phyloP scores from a whole-genome alignment of 2,113 vertebrate genomes.

The Prinia subflava region DNA sequence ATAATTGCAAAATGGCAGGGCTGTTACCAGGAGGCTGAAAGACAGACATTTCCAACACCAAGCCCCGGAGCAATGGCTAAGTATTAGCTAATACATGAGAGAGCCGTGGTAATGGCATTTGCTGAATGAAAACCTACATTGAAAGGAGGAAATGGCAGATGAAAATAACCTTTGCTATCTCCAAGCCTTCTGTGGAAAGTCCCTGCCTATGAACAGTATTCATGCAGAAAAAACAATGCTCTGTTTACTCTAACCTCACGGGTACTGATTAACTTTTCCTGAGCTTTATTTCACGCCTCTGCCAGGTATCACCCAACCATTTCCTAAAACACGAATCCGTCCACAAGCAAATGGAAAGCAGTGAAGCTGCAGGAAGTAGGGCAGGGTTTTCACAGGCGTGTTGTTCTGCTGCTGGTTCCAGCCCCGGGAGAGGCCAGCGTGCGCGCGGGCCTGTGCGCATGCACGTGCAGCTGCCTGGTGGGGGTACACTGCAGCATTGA shows the following conservation, averaged over 20 bases:
- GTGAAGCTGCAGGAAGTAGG: not conserved
- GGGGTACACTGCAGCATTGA: not conserved
- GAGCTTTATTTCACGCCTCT: not conserved
- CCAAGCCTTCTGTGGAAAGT: not conserved
- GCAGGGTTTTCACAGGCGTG: not conserved
- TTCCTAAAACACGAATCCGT: not conserved
- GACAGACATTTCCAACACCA: not conserved
- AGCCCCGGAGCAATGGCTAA: not conserved
- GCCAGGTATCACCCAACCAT: not conserved
- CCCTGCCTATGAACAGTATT: not conserved
- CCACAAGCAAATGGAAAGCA: not conserved
- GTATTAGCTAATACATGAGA: not conserved
- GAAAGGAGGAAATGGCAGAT: not conserved
- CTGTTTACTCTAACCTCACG: not conserved
- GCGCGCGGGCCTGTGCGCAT: fast-evolving
- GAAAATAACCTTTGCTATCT: not conserved
- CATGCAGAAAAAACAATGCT: not conserved
- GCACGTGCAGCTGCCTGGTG: not conserved
- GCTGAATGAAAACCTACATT: not conserved
- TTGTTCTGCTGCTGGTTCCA: not conserved
- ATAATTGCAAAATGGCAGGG: not conserved
- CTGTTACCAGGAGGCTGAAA: not conserved
- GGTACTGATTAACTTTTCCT: not conserved
- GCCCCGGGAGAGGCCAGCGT: not conserved
- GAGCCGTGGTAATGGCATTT: not conserved